Evolutionary conservation across 2,888 invertebrate species (phyloP).

Genomic region (Lissocephala sabroskyi): DNA sequence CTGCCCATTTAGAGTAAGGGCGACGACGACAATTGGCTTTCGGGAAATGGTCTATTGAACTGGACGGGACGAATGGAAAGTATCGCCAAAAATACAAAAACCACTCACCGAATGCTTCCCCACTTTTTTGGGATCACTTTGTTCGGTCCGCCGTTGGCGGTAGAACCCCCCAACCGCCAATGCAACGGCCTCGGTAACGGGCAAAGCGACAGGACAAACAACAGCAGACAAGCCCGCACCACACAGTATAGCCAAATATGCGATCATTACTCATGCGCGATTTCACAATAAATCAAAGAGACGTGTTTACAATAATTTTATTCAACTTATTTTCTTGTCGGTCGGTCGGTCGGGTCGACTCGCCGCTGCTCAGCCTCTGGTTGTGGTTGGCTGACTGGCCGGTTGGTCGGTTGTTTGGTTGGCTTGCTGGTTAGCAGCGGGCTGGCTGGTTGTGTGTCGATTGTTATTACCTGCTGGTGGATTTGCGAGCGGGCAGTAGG

Average conservation of each 20-base stretch:
- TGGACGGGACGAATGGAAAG: neutral
- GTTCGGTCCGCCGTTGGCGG: neutral
- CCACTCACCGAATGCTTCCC: conserved; percentile 25
- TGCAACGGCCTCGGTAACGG: conserved; percentile 24
- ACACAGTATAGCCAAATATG: conserved; percentile 65
- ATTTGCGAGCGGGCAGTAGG: no score
- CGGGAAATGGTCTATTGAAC: conserved; percentile 25
- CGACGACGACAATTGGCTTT: no score
- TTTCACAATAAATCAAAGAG: conserved; percentile 71
- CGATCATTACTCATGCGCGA: conserved; percentile 71
- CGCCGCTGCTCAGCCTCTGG: no score
- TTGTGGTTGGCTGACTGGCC: conserved; percentile 30
- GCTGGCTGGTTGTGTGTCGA: conserved; percentile 14
- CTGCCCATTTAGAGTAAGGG: conserved; percentile 62
- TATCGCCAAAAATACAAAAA: conserved; percentile 44
- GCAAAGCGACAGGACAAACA: conserved; percentile 24
- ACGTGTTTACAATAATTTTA: conserved; percentile 71
- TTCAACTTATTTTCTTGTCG: conserved; percentile 68
- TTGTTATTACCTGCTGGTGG: conserved; percentile 24
- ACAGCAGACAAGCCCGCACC: no score
- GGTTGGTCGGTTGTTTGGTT: no score
- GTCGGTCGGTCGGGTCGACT: conserved; percentile 53
- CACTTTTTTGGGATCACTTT: neutral
- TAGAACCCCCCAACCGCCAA: neutral
- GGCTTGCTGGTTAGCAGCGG: neutral